These are phyloP conservation scores for Masticophis lateralis DNA, from an alignment of 2,797 vertebrate species.

Conservation along the genomic window DNA sequence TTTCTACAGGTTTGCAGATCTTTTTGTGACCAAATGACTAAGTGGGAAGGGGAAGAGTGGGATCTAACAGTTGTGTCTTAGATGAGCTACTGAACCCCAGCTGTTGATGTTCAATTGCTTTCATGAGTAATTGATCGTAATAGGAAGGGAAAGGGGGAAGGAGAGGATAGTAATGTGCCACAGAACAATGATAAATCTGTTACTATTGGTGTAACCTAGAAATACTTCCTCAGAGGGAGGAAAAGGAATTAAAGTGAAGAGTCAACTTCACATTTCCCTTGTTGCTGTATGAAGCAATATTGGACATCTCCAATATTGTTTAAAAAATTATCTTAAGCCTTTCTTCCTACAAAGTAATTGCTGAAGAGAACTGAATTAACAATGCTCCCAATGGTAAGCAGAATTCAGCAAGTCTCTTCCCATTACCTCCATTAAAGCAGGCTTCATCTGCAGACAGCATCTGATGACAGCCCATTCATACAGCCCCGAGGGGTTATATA, in stretches of 20 bases:
- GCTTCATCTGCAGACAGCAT: not conserved
- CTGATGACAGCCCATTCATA: conserved; percentile 32
- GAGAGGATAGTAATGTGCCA: not conserved
- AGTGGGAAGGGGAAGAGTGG: not conserved
- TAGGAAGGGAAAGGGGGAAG: not conserved
- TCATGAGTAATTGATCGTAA: not conserved
- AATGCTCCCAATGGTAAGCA: conserved; percentile 25
- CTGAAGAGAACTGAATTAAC: not conserved
- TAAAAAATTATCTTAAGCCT: not conserved
- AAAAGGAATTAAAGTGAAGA: not conserved
- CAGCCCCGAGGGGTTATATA: conserved; percentile 31
- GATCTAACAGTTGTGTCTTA: not conserved
- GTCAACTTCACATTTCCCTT: not conserved
- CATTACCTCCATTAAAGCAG: conserved; percentile 35
- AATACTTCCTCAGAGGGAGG: not conserved
- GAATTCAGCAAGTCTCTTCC: conserved; percentile 23
- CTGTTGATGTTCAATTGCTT: not conserved
- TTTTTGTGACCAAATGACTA: not conserved
- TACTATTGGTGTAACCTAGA: not conserved
- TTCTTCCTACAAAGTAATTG: not conserved
- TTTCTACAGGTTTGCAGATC: not conserved
- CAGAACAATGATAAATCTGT: conserved; percentile 1
- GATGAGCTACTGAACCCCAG: not conserved
- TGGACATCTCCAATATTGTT: not conserved
- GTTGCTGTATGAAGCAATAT: not conserved